phyloP scores from a whole-genome alignment of 2,888 invertebrate species.

The Drosophila picticornis region DNA sequence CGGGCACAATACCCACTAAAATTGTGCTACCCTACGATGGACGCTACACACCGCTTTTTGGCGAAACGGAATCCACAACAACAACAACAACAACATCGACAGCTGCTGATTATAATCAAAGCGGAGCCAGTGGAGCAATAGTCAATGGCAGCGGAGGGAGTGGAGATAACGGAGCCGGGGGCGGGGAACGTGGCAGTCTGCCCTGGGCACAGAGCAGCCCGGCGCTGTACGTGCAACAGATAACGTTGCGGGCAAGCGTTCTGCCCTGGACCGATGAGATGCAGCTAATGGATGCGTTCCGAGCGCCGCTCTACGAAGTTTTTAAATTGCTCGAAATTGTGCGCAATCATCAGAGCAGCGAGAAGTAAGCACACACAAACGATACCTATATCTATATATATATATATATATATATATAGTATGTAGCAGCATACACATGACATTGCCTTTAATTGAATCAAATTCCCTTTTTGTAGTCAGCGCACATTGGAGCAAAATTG shows the following conservation, averaged over 20 bases:
- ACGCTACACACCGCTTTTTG: slow-evolving; percentile 77
- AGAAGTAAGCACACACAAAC: slow-evolving; percentile 75
- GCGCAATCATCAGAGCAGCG: slow-evolving; percentile 89
- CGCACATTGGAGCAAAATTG: slow-evolving; percentile 92
- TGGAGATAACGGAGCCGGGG: slow-evolving; percentile 8
- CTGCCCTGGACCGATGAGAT: slow-evolving; percentile 94
- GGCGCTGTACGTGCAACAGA: slow-evolving; percentile 91
- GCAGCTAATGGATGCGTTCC: slow-evolving; percentile 94
- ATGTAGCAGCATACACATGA: slow-evolving; percentile 26
- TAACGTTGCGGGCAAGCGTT: slow-evolving; percentile 91
- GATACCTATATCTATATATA: slow-evolving; percentile 14
- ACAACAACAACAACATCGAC: slow-evolving; percentile 11
- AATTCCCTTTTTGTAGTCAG: slow-evolving; percentile 86
- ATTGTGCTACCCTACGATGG: slow-evolving; percentile 87
- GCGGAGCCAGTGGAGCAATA: slow-evolving; percentile 27
- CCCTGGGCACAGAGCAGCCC: slow-evolving; percentile 88
- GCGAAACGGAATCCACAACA: slow-evolving; percentile 27
- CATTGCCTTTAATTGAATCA: slow-evolving; percentile 64
- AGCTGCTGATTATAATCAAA: slow-evolving; percentile 39
- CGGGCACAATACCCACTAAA: slow-evolving; percentile 94
- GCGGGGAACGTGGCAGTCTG: slow-evolving; percentile 74
- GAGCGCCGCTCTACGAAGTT: slow-evolving; percentile 95
- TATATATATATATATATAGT: slow-evolving; percentile 17
- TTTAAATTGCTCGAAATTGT: slow-evolving; percentile 95
- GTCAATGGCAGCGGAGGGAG: slow-evolving; percentile 42